These are phyloP conservation scores for Troides helena DNA, from an alignment of 2,888 invertebrate species.

Conservation along the genomic window DNA sequence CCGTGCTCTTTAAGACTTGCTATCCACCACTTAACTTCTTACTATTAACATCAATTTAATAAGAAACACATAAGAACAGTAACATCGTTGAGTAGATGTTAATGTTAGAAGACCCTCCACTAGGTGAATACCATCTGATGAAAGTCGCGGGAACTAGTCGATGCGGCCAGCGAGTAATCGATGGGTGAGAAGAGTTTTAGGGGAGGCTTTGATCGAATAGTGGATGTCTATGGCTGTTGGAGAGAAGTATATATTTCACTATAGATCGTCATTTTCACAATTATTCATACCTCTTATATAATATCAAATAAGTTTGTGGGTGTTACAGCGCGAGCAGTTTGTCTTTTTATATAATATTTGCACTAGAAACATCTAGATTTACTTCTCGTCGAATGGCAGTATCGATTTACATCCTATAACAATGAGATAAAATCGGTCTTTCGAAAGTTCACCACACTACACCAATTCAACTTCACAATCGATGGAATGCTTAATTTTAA, in stretches of 20 bases:
- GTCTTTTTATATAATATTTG: conserved; percentile 17
- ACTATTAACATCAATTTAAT: too few relatives aligned
- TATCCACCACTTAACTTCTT: too few relatives aligned
- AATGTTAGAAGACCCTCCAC: too few relatives aligned
- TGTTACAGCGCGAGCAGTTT: conserved; percentile 57
- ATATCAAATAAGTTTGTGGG: conserved; percentile 44
- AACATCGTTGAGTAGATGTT: too few relatives aligned
- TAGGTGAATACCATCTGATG: too few relatives aligned
- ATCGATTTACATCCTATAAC: conserved; percentile 55
- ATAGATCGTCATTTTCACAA: conserved; percentile 18
- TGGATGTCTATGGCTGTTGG: too few relatives aligned
- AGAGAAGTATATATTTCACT: background rate
- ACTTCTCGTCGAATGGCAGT: conserved; percentile 52
- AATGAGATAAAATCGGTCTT: conserved; percentile 45
- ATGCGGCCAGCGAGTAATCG: too few relatives aligned
- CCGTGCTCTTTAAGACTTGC: too few relatives aligned
- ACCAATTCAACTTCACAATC: conserved; percentile 54
- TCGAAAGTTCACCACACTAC: conserved; percentile 37
- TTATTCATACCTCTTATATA: conserved; percentile 24
- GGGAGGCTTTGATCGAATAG: too few relatives aligned
- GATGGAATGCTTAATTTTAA: conserved; percentile 63
- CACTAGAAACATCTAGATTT: conserved; percentile 33
- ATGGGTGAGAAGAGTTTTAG: too few relatives aligned
- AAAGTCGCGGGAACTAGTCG: too few relatives aligned
- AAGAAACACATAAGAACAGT: too few relatives aligned